phyloP scores from a whole-genome alignment of 2,797 vertebrate species.

The Chrysocyon brachyurus region DNA sequence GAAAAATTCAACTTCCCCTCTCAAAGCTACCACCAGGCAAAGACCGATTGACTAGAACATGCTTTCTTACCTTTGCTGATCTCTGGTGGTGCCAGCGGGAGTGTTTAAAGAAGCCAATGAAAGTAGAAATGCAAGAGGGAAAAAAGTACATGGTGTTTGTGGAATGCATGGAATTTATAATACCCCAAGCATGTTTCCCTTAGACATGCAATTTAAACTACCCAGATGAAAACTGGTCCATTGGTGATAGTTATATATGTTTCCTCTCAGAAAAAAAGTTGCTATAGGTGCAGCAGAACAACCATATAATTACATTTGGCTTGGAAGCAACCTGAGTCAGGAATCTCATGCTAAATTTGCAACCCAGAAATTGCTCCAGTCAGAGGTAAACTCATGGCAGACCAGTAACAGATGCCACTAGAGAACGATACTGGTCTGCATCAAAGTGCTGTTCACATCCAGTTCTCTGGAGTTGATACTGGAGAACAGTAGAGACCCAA shows the following conservation, averaged over 20 bases:
- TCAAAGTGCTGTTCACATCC: not conserved
- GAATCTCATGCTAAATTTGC: not conserved
- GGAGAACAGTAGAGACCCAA: not conserved
- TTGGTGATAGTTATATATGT: not conserved
- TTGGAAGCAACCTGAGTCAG: not conserved
- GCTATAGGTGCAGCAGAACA: not conserved
- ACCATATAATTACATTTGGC: not conserved
- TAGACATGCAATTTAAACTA: not conserved
- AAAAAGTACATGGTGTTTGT: not conserved
- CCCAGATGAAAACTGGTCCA: not conserved
- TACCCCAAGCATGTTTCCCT: not conserved
- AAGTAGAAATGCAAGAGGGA: not conserved
- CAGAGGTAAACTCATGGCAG: not conserved
- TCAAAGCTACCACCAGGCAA: not conserved
- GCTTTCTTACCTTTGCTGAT: constrained; percentile 21
- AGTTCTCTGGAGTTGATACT: not conserved
- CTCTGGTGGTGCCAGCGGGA: not conserved
- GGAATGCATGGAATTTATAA: not conserved
- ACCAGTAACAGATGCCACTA: not conserved
- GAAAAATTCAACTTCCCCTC: not conserved
- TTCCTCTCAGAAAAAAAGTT: not conserved
- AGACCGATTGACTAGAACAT: not conserved
- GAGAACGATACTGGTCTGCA: not conserved
- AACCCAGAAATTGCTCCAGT: not conserved
- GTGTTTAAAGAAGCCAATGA: not conserved